Conservation (phyloP, 2,888 invertebrate genomes). For the Drosophila paranaensis region DNA sequence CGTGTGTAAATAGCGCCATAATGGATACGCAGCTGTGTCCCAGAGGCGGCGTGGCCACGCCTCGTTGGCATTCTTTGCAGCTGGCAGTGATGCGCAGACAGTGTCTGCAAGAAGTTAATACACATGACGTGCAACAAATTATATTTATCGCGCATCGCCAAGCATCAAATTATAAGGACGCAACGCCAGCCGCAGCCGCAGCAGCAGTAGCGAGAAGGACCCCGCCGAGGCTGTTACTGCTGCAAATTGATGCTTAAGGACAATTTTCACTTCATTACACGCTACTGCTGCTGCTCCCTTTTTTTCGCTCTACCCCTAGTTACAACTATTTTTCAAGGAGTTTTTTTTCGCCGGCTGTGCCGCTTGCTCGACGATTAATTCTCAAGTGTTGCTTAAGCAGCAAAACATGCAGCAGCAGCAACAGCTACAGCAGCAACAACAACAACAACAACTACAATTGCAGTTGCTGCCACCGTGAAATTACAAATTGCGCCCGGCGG, state of each 20-base stretch:
- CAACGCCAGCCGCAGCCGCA: conserved; percentile 51
- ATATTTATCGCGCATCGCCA: conserved; percentile 82
- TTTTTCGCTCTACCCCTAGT: conserved; percentile 16
- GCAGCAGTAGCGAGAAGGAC: conserved; percentile 39
- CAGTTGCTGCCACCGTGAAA: conserved; percentile 61
- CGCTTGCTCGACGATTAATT: conserved; percentile 56
- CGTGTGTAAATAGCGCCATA: conserved; percentile 69
- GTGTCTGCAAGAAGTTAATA: conserved; percentile 75
- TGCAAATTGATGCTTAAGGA: conserved; percentile 83
- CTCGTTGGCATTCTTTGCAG: conserved; percentile 17
- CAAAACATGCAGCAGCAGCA: conserved; percentile 51
- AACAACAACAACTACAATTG: conserved; percentile 19
- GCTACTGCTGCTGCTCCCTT: conserved; percentile 29
- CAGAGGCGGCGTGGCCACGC: conserved; percentile 42
- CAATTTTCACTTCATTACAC: conserved; percentile 83
- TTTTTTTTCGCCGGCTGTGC: conserved; percentile 31
- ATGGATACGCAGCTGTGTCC: conserved; percentile 50
- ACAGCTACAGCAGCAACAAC: conserved; percentile 7
- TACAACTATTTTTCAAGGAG: conserved; percentile 51
- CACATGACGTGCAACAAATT: conserved; percentile 81
- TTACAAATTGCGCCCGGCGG: conserved; percentile 67
- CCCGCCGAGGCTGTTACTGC: conserved; percentile 29
- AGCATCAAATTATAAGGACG: conserved; percentile 77
- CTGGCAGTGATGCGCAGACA: conserved; percentile 46
- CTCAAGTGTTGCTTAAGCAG: conserved; percentile 57